Conservation (phyloP, 1,140 invertebrate species). For the Holotrichia oblita region DNA sequence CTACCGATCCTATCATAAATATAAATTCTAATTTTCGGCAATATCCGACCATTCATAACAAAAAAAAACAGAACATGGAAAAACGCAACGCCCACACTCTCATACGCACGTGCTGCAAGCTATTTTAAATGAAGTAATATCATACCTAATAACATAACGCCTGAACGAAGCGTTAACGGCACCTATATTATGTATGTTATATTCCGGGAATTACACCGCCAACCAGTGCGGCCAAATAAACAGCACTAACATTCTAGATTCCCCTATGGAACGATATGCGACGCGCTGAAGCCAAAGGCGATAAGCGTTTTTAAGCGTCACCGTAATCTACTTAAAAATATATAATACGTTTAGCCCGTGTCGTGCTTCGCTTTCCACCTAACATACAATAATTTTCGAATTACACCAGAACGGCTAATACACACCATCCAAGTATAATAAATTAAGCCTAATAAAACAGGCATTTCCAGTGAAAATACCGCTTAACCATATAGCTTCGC, state of each 20-base stretch:
- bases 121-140: not conserved
- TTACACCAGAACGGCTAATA: not conserved
- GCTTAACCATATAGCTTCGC: slow-evolving; percentile 12
- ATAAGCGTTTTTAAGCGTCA: slow-evolving; percentile 10
- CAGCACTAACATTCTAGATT: not conserved
- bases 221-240: not conserved
- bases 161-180: not conserved
- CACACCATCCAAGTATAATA: not conserved
- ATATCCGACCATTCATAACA: slow-evolving; percentile 6
- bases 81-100: not conserved
- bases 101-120: not conserved
- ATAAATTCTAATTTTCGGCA: slow-evolving; percentile 23
- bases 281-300: not conserved
- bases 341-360: slow-evolving; percentile 15
- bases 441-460: slow-evolving; percentile 31
- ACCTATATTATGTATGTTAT: not conserved
- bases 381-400: slow-evolving; percentile 27
- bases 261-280: not conserved
- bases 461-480: slow-evolving; percentile 24
- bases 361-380: slow-evolving; percentile 17
- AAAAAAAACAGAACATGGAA: no score
- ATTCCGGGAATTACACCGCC: not conserved
- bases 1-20: not conserved
- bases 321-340: slow-evolving; percentile 17
- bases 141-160: not conserved